Evolutionary conservation across 1,140 invertebrate species (phyloP).

Genomic region (Aphelenchoides fujianensis): DNA sequence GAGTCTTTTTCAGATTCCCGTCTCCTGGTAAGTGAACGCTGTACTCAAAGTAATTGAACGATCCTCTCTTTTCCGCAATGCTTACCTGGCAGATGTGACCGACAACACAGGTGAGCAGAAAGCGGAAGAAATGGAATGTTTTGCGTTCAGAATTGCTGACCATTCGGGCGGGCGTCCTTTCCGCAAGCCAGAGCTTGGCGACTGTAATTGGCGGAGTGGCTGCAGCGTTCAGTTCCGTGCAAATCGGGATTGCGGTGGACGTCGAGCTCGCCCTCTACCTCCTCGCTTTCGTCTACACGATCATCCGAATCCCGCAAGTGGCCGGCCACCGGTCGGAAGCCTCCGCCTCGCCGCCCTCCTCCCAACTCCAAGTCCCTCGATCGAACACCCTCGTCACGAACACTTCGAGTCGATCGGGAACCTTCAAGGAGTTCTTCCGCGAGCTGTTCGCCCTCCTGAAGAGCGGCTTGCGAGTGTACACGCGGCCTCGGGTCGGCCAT

Average conservation of each 20-base stretch:
- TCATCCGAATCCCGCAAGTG: conserved; percentile 43
- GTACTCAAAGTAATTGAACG: conserved; percentile 24
- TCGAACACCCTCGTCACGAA: conserved; percentile 15
- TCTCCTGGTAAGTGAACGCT: background rate
- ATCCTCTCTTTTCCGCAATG: conserved; percentile 51
- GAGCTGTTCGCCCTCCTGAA: conserved; percentile 38
- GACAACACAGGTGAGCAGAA: conserved; percentile 25
- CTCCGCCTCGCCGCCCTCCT: background rate
- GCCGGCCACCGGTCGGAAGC: conserved; percentile 11
- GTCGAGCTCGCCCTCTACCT: conserved; percentile 43
- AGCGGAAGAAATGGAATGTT: background rate
- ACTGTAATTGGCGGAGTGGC: conserved; percentile 39
- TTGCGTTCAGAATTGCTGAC: conserved; percentile 36
- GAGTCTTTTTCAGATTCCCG: conserved; percentile 10
- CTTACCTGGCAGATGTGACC: conserved; percentile 47
- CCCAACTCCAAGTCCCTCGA: background rate
- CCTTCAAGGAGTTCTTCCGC: conserved; percentile 22
- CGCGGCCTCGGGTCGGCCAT: conserved; percentile 36
- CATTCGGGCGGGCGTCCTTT: conserved; percentile 39
- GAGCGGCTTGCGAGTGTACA: conserved; percentile 29
- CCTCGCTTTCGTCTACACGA: conserved; percentile 39
- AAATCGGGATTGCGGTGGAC: conserved; percentile 39
- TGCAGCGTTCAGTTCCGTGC: conserved; percentile 27
- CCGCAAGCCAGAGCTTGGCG: conserved; percentile 31
- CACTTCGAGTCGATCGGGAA: conserved; percentile 3